A percentile compares a stretch with the other conserved stretches of the same genome.
Conservation (phyloP, 2,797 vertebrate species). For the Paratrypauchen microcephalus region DNA sequence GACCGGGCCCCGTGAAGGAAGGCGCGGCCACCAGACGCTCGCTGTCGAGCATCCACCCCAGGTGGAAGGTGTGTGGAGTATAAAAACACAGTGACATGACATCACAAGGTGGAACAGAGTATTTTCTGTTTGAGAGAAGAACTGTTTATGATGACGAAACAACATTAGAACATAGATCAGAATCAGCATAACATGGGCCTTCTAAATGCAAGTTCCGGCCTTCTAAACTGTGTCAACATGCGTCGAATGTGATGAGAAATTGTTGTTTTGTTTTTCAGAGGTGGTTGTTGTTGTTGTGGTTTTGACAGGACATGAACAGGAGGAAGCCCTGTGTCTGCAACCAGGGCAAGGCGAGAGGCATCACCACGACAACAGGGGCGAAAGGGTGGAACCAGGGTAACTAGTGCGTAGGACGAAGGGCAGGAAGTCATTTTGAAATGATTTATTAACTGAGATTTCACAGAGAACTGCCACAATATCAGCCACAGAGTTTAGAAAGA, state of each 20-base stretch:
- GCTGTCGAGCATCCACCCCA: no score
- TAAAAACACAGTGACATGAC: no score
- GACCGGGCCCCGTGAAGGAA: no score
- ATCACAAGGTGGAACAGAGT: no score
- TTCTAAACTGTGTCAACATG: no score
- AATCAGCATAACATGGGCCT: no score
- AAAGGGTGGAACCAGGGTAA: neutral
- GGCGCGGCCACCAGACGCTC: no score
- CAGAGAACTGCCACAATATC: neutral
- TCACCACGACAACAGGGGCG: slow-evolving; percentile 8
- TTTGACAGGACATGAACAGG: slow-evolving; percentile 59
- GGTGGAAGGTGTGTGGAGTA: no score
- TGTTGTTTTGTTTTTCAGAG: neutral
- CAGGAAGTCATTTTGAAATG: slow-evolving; percentile 67
- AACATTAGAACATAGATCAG: no score
- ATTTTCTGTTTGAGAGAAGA: no score
- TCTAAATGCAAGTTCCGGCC: no score
- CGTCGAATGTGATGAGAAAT: neutral
- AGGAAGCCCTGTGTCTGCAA: slow-evolving; percentile 62
- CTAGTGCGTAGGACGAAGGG: slow-evolving; percentile 25
- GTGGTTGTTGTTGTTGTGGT: neutral
- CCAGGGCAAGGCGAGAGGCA: slow-evolving; percentile 49
- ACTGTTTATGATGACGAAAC: no score
- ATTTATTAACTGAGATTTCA: neutral
- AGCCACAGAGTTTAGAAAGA: neutral